Evolutionary conservation across 2,797 vertebrate species (phyloP), one percentile per base, ranked within the genome.

Genomic region (Danio jaintianensis): DNA sequence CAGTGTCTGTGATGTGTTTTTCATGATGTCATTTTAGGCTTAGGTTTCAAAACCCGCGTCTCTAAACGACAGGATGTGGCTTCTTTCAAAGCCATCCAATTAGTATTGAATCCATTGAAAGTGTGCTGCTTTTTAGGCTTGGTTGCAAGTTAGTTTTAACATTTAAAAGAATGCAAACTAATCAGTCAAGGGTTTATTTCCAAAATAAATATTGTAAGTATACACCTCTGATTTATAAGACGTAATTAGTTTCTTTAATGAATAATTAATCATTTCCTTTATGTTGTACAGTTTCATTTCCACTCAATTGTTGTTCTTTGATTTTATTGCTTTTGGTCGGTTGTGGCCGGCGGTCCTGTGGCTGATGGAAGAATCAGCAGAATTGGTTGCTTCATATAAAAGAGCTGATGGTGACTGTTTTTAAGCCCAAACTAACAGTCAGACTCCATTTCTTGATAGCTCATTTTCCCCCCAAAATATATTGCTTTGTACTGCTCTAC

Each of bases 11-110:
- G 42, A 72, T 68, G 69, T 74, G 61, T 61, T 45, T 56, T 81
- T 70, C 42, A 59, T 82, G 53, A 75, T 52, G 81, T 61, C 18
- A 42, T 78, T 56, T 52, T 42, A 20, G 50, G 63, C 63, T 29
- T 78, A 42, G 40, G 61, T 79, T 76, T 74, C 66, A 67, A 42
- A 79, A n/a, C 72, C 69, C 48, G 62, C 9, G 42, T 64, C 67
- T 85, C 56, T 16, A 4, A 85, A 70, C 22, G 15, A 40, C 66
- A 84, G 87, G 82, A 88, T 84, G 84, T 85, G 85, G 84, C 74
- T 45, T 71, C 68, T 66, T 83, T 79, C 22, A 87, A 78, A 85
- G 78, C 55, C 22, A 55, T 78, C 36, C 79, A 64, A 83, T 88
- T 81, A 72, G 76, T 50, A 62, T 75, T 38, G 6, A 59, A 75